Percentiles rank a stretch among this genome's conserved stretches.
These are phyloP conservation scores for Oxycera nigricornis DNA, from an alignment of 2,888 invertebrate species.

Conservation along the genomic window DNA sequence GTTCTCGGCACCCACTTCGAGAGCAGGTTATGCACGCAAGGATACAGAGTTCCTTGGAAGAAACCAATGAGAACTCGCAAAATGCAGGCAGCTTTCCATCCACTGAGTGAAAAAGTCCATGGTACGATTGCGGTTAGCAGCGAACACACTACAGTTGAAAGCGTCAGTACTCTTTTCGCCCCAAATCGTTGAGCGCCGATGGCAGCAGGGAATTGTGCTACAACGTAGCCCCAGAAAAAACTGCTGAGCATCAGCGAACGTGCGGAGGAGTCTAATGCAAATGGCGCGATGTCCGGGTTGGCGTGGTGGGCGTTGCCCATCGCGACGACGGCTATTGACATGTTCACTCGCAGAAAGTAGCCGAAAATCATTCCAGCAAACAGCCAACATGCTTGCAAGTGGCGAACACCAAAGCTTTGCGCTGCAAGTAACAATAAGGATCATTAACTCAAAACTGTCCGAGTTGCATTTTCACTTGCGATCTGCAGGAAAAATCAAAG, in stretches of 20 bases:
- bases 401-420: constrained; percentile 67
- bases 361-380: constrained; percentile 70
- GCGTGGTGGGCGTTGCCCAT: constrained; percentile 64
- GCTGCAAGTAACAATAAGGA: no score
- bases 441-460: constrained; percentile 40
- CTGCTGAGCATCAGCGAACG: constrained; percentile 72
- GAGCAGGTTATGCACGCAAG: constrained; percentile 73
- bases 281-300: constrained; percentile 56
- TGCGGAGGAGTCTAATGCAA: constrained; percentile 63
- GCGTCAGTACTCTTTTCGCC: constrained; percentile 7
- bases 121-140: constrained; percentile 73
- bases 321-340: constrained; percentile 77
- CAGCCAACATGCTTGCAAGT: constrained; percentile 69
- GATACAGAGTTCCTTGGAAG: constrained; percentile 75
- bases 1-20: constrained; percentile 76
- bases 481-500: background rate
- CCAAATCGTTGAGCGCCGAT: constrained; percentile 27
- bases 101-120: constrained; percentile 68
- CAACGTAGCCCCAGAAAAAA: constrained; percentile 81
- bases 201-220: constrained; percentile 75
- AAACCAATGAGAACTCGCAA: constrained; percentile 76
- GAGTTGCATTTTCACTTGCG: constrained; percentile 1
- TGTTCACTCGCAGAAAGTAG: constrained; percentile 72
- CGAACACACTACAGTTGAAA: constrained; percentile 61
- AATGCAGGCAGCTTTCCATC: constrained; percentile 67